A percentile compares a stretch with the other conserved stretches of the same genome.
These are phyloP conservation scores for Smutsia temminckii DNA, from an alignment of 2,797 vertebrate genomes.

Conservation along the genomic window DNA sequence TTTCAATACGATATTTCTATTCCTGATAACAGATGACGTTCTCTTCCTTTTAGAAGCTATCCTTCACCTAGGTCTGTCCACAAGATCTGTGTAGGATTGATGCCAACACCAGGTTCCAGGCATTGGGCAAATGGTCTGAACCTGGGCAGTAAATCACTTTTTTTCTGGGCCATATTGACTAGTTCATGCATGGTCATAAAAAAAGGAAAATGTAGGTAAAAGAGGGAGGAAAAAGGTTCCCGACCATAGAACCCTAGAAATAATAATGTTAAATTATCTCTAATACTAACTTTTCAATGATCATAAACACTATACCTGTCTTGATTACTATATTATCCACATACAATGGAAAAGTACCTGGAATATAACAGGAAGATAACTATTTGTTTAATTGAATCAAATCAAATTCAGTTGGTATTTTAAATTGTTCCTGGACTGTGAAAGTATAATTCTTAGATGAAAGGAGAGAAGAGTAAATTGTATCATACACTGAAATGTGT, in stretches of 20 bases:
- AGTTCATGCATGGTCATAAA: neutral
- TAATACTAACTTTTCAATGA: neutral
- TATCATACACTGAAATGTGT: conserved; percentile 4
- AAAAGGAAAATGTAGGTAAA: neutral
- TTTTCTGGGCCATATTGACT: neutral
- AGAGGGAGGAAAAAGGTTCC: neutral
- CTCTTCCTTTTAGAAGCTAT: neutral
- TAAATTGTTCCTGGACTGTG: neutral
- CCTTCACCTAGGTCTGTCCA: neutral
- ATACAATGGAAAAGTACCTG: neutral
- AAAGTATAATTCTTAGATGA: conserved; percentile 15
- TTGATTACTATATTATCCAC: conserved; percentile 27
- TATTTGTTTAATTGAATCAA: conserved; percentile 54
- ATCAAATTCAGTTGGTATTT: conserved; percentile 7
- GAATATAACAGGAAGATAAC: neutral
- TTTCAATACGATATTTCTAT: neutral
- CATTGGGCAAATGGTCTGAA: neutral
- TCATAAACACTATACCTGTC: neutral
- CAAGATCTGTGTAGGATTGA: neutral
- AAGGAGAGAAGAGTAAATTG: neutral
- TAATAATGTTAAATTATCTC: neutral
- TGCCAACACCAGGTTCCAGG: neutral
- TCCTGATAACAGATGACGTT: neutral
- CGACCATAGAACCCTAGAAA: neutral
- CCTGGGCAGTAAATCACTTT: neutral